phyloP scores from a whole-genome alignment of 2,113 vertebrate genomes.

The Triplophysa rosa region DNA sequence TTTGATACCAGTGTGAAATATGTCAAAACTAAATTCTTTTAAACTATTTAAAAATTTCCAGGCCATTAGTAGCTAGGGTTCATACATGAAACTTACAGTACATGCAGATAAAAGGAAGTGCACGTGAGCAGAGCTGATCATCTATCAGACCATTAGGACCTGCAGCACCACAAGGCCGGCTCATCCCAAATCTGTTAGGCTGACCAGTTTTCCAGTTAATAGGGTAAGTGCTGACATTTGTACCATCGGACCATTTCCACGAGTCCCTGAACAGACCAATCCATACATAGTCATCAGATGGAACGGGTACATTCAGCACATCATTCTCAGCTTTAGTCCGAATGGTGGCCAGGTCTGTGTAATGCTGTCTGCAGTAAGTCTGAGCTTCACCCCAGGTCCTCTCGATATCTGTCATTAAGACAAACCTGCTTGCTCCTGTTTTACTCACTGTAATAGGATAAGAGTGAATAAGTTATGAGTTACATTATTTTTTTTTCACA shows the following conservation, averaged over 20 bases:
- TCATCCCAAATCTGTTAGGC: background rate
- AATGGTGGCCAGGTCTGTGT: too few species aligned
- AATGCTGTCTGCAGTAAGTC: too few species aligned
- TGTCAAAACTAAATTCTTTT: background rate
- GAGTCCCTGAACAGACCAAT: constrained; percentile 32
- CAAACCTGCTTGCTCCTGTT: too few species aligned
- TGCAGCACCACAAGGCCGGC: constrained; percentile 4
- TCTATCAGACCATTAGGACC: background rate
- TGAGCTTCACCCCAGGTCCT: too few species aligned
- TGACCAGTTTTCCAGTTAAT: background rate
- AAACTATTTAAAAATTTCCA: too few species aligned
- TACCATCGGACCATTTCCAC: constrained; percentile 46
- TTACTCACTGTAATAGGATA: too few species aligned
- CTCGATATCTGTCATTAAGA: too few species aligned
- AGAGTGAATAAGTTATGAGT: too few species aligned
- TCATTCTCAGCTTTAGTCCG: too few species aligned
- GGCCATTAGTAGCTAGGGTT: background rate
- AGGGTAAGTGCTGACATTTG: background rate
- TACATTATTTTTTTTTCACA: too few species aligned
- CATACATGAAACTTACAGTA: background rate
- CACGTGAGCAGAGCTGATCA: background rate
- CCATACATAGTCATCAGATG: constrained; percentile 4
- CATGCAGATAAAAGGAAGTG: constrained; percentile 23
- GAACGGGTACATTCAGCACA: too few species aligned
- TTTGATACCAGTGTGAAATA: too few species aligned